Evolutionary conservation across 2,888 invertebrate species (phyloP).

Genomic region (Campoletis raptor): DNA sequence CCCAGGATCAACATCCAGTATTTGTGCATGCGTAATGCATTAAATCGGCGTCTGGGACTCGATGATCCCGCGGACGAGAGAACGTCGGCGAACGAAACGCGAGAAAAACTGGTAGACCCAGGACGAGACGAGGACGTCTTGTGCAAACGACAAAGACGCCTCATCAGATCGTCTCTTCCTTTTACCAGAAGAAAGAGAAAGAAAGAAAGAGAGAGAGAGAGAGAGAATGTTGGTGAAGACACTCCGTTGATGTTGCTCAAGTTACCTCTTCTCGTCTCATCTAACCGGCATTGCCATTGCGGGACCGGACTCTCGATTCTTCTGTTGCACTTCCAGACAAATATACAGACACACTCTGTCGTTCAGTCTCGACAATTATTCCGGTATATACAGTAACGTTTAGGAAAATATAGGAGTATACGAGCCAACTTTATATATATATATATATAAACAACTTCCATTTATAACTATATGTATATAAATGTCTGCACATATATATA

Average conservation of each 20-base stretch:
- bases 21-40: constrained; percentile 76
- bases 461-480: constrained; percentile 39
- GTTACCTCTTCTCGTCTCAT: constrained; percentile 42
- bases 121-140: constrained; percentile 67
- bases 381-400: constrained; percentile 8
- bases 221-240: constrained; percentile 58
- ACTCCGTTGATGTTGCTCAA: constrained; percentile 57
- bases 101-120: constrained; percentile 75
- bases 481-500: constrained; percentile 15
- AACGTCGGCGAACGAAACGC: constrained; percentile 67
- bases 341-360: constrained; percentile 49
- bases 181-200: background rate
- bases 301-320: constrained; percentile 55
- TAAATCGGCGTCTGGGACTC: constrained; percentile 64
- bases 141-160: constrained; percentile 54
- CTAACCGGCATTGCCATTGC: constrained; percentile 66
- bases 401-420: constrained; percentile 35
- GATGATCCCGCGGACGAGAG: constrained; percentile 63
- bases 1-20: constrained; percentile 60
- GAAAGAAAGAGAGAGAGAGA: constrained; percentile 9
- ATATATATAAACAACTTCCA: constrained; percentile 6
- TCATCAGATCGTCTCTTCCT: constrained; percentile 35
- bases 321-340: constrained; percentile 51
- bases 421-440: background rate
- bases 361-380: constrained; percentile 23